Base-by-base conservation (phyloP, 2,797 vertebrate species). In the Octomys mimax region DNA sequence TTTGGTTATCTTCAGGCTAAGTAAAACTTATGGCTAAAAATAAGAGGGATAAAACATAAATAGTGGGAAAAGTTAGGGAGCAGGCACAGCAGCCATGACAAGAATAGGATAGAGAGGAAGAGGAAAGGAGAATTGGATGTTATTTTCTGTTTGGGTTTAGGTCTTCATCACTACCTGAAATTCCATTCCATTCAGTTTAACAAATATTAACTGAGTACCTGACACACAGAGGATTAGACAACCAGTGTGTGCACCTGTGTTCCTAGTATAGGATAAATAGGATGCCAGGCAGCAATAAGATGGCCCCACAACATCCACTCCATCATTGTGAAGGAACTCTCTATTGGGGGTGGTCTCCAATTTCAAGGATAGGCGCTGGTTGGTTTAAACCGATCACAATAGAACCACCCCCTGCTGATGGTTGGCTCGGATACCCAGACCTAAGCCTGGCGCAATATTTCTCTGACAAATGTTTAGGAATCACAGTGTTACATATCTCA, bases 1-100 rank as follows among this genome's bases (percentile, higher is more conserved):
- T 97, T 97, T 97, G 97, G 95, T 97, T 97, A 97, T 97, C 96
- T 94, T 97, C 95, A 97, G 97, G 94, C 96, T 96, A 95, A 96
- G 96, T 91, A 96, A 91, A 97, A 95, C 96, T 93, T 87, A 52
- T 9, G 71, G 83, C 96, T 97, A 97, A 97, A 97, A 98, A 96
- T 96, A 97, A 96, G 90, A 95, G 79, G 92, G 94, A 91, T 84
- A 82, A 90, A 59, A 92, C 92, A 92, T 90, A 97, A 97, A 96
- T 94, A 92, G 96, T 86, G 91, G 87, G 87, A 28, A 87, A 93
- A 92, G 92, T 90, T 81, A 42, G 93, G 94, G 94, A 92, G 62
- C 89, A 78, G 31, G 78, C 81, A 31, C 62, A 64, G n/a, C 59
- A 49, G 75, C 81, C 62, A 57, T 9, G 42, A 42, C 46, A 16